These are phyloP conservation scores for Aurelia aurita DNA, from an alignment of 30 jellyfish, hydroid and myxozoan genomes.

Conservation along the genomic window DNA sequence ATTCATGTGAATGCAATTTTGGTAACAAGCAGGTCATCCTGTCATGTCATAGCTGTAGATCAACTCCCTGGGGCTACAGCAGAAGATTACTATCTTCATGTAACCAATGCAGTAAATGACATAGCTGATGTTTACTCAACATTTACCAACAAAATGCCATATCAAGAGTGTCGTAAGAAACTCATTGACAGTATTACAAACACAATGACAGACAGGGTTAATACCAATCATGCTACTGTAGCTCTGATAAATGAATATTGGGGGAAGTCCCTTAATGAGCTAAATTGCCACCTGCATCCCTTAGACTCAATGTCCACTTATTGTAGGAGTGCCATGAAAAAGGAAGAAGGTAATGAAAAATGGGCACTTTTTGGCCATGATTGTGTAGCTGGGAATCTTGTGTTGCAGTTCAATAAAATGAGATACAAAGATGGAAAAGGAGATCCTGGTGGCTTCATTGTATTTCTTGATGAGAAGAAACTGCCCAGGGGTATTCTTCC, in stretches of 20 bases:
- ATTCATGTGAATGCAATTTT: slow-evolving; percentile 7
- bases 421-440: slow-evolving; percentile 27
- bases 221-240: slow-evolving; percentile 23
- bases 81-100: slow-evolving; percentile 24
- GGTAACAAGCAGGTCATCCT: neutral
- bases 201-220: slow-evolving; percentile 33
- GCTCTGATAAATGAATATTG: slow-evolving; percentile 22
- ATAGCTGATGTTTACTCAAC: slow-evolving; percentile 2
- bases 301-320: slow-evolving; percentile 9
- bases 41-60: slow-evolving; percentile 4
- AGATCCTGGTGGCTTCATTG: slow-evolving; percentile 46
- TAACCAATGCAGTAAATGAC: slow-evolving; percentile 13
- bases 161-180: slow-evolving; percentile 3
- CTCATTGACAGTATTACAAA: slow-evolving; percentile 11
- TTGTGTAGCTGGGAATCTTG: slow-evolving; percentile 10
- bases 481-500: slow-evolving; percentile 4
- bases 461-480: slow-evolving; percentile 1
- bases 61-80: slow-evolving; percentile 45
- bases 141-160: neutral
- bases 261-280: slow-evolving; percentile 31
- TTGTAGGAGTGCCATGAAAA: slow-evolving; percentile 7
- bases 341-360: neutral
- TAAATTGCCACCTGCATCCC: slow-evolving; percentile 31
- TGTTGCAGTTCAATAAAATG: slow-evolving; percentile 20
- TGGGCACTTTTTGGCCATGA: neutral